A percentile compares a stretch with the other conserved stretches of the same genome.
phyloP scores from a whole-genome alignment of 2,797 vertebrate species.

The Hemibagrus guttatus region DNA sequence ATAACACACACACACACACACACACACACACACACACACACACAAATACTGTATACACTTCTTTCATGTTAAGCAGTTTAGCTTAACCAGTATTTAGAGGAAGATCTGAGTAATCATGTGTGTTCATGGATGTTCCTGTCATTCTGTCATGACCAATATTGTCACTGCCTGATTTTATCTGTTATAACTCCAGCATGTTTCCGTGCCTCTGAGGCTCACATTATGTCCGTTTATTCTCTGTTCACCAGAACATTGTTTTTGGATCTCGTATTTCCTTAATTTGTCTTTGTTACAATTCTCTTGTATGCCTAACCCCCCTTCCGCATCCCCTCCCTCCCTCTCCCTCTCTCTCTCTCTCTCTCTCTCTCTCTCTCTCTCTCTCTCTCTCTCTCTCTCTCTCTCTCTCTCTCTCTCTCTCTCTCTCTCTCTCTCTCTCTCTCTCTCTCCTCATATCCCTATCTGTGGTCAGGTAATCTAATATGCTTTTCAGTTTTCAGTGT shows the following conservation, averaged over 20 bases:
- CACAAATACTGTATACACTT: not conserved
- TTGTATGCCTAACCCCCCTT: constrained; percentile 4
- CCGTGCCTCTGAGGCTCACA: not conserved
- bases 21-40: constrained; percentile 20
- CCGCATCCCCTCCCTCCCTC: not conserved
- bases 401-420: not conserved
- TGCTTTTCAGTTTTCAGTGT: constrained; percentile 31
- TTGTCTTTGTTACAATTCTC: constrained; percentile 34
- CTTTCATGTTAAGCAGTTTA: constrained; percentile 23
- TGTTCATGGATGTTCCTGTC: constrained; percentile 14
- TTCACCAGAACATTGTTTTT: constrained; percentile 30
- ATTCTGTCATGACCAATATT: constrained; percentile 25
- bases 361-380: not conserved
- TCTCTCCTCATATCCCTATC: constrained; percentile 15
- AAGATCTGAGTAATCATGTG: constrained; percentile 11
- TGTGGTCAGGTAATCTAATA: constrained; percentile 47
- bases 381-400: constrained; percentile 27
- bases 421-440: constrained; percentile 28
- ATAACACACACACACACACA: constrained; percentile 23
- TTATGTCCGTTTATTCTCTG: not conserved
- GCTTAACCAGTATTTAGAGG: constrained; percentile 15
- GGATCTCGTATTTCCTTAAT: constrained; percentile 33
- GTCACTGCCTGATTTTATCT: constrained; percentile 31
- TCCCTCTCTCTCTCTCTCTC: not conserved
- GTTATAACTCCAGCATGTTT: not conserved